phyloP scores from a whole-genome alignment of 2,113 vertebrate species.

The Saguinus imperator region DNA sequence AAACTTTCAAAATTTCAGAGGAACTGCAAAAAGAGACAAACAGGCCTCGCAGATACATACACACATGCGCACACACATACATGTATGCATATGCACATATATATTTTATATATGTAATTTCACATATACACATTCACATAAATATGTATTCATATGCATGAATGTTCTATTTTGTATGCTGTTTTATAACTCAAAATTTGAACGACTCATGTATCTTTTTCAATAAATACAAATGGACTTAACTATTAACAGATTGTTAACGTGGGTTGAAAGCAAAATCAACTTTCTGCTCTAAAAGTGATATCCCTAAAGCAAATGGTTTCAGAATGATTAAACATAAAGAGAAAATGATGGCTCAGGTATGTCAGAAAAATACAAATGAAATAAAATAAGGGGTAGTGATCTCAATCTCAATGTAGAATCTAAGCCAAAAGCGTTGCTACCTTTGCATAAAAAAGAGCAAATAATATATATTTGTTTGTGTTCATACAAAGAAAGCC shows the following conservation, averaged over 20 bases:
- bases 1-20: not conserved
- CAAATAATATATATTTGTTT: not conserved
- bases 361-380: not conserved
- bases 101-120: not conserved
- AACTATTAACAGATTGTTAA: not conserved
- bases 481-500: not conserved
- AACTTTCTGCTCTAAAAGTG: not conserved
- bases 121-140: not conserved
- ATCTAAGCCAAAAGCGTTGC: not conserved
- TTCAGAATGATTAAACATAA: not conserved
- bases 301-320: not conserved
- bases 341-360: not conserved
- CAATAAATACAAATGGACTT: not conserved
- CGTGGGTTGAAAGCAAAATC: not conserved
- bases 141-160: not conserved
- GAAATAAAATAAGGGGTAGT: not conserved
- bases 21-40: not conserved
- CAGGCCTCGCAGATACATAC: not conserved
- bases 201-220: not conserved
- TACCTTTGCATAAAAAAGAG: not conserved
- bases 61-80: not conserved
- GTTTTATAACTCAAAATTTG: not conserved
- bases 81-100: not conserved
- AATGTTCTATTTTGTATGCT: not conserved
- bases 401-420: not conserved